These are phyloP conservation scores for Chouioia cunea DNA, from an alignment of 2,888 invertebrate species.

Conservation along the genomic window DNA sequence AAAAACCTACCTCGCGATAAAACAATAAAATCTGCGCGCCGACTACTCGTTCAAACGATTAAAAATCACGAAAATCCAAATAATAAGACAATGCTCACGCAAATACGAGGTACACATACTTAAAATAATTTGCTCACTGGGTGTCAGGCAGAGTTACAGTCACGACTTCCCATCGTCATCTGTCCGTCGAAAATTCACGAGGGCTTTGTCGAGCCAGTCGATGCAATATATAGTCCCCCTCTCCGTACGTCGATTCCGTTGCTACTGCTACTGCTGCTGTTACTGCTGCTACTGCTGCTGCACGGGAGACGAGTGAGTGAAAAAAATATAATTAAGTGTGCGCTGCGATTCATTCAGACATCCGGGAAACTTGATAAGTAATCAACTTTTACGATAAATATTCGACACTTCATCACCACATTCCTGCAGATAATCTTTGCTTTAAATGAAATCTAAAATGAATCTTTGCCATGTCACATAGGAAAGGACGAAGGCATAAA, in stretches of 20 bases:
- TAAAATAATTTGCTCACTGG: slow-evolving; percentile 14
- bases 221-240: slow-evolving; percentile 1
- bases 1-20: no score
- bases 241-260: neutral
- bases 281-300: neutral
- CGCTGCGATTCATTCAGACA: neutral
- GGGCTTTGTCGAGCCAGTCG: slow-evolving; percentile 17
- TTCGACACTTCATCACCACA: neutral
- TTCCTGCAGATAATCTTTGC: no score
- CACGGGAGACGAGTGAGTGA: neutral
- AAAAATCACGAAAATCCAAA: no score
- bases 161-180: slow-evolving; percentile 28
- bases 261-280: neutral
- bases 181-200: slow-evolving; percentile 29
- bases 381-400: neutral
- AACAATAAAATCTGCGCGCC: no score
- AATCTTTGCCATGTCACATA: no score
- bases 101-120: neutral
- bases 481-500: no score
- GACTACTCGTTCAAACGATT: no score
- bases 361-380: no score
- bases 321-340: neutral
- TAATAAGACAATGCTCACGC: no score
- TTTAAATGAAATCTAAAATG: no score
- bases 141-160: slow-evolving; percentile 4